phyloP scores from a whole-genome alignment of 2,888 invertebrate genomes.

The Agonopterix arenella region DNA sequence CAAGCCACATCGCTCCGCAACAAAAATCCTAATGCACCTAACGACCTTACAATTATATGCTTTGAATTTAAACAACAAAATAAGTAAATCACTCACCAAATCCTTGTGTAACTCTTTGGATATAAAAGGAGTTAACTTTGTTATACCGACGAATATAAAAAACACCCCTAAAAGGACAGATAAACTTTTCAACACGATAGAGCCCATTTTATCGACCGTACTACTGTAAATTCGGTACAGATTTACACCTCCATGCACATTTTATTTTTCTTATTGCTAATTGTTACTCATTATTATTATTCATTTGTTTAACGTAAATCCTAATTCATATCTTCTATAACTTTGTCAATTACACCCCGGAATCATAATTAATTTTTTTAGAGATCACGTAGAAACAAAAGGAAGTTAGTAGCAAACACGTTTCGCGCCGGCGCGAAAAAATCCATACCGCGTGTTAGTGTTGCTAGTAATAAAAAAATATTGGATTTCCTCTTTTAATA shows the following conservation, averaged over 20 bases:
- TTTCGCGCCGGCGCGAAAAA: constrained; percentile 75
- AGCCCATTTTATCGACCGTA: constrained; percentile 51
- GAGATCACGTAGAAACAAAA: constrained; percentile 11
- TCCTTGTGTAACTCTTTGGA: constrained; percentile 98
- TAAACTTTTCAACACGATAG: constrained; percentile 92
- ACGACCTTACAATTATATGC: constrained; percentile 43
- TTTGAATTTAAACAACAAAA: constrained; percentile 10
- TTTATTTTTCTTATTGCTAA: background rate
- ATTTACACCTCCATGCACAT: constrained; percentile 18
- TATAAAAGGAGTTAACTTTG: constrained; percentile 93
- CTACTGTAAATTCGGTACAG: constrained; percentile 20
- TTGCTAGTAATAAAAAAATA: constrained; percentile 12
- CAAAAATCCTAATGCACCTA: constrained; percentile 60
- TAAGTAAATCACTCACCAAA: constrained; percentile 81
- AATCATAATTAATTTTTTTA: constrained; percentile 14
- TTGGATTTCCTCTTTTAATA: too few relatives aligned
- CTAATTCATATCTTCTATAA: constrained; percentile 3
- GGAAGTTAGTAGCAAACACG: constrained; percentile 28
- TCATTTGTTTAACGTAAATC: background rate
- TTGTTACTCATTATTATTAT: background rate
- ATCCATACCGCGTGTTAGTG: constrained; percentile 42
- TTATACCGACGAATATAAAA: constrained; percentile 95
- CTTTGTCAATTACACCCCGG: constrained; percentile 1
- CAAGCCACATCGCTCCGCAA: constrained; percentile 57
- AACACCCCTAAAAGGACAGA: constrained; percentile 95